phyloP scores from a whole-genome alignment of 2,113 vertebrate genomes.

The Amphilophus citrinellus region DNA sequence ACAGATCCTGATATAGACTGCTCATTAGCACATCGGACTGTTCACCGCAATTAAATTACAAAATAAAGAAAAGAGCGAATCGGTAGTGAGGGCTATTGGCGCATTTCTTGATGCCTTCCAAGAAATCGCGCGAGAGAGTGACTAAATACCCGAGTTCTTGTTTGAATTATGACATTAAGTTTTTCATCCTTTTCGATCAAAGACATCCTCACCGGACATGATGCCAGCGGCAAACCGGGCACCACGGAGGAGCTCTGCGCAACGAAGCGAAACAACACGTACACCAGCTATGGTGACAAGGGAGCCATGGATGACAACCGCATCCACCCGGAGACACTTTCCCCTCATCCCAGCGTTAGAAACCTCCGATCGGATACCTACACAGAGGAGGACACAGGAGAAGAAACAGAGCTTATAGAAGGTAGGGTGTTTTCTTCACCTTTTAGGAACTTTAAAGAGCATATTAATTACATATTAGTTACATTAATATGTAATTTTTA shows the following conservation, averaged over 20 bases:
- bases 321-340: conserved; percentile 1
- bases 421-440: conserved; percentile 36
- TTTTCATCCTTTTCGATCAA: conserved; percentile 82
- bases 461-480: background rate
- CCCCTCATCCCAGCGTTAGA: background rate
- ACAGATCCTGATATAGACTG: conserved; percentile 57
- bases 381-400: conserved; percentile 53
- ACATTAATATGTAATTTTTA: background rate
- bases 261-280: background rate
- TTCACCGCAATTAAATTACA: conserved; percentile 63
- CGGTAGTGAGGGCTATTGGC: background rate
- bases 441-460: background rate
- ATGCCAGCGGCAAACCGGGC: conserved; percentile 8
- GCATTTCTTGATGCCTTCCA: conserved; percentile 56
- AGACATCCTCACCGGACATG: conserved; percentile 79
- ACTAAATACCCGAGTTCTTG: background rate
- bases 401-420: conserved; percentile 50
- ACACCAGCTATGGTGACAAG: background rate
- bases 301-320: conserved; percentile 8
- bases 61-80: background rate
- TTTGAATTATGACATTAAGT: conserved; percentile 74
- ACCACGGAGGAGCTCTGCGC: background rate
- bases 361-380: conserved; percentile 16
- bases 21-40: conserved; percentile 57
- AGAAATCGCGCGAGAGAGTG: background rate